These are phyloP conservation scores for Temnopleurus reevesii DNA, from an alignment of 53 echinoderm and acorn worm species.

Conservation along the genomic window DNA sequence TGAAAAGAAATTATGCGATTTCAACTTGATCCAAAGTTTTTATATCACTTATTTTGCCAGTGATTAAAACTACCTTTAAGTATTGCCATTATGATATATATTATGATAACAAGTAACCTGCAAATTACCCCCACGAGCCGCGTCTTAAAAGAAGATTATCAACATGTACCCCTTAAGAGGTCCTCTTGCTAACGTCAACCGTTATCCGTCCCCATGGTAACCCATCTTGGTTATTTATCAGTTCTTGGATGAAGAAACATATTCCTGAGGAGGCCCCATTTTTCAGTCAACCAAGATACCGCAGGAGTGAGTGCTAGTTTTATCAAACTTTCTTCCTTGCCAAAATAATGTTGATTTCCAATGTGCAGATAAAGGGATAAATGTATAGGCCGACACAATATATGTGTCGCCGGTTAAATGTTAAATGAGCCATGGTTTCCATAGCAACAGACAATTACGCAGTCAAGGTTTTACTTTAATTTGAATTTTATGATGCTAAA, in stretches of 20 bases:
- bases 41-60: no score
- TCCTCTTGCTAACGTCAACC: conserved; percentile 43
- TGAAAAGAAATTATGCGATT: no score
- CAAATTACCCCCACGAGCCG: conserved; percentile 13
- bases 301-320: background rate
- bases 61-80: no score
- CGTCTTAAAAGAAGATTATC: background rate
- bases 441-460: no score
- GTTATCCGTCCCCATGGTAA: conserved; percentile 6
- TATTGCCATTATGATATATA: no score
- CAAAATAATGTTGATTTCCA: background rate
- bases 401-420: background rate
- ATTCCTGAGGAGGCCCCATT: background rate
- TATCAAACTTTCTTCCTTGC: background rate
- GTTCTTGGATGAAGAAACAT: conserved; percentile 18
- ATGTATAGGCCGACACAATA: background rate
- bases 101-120: no score
- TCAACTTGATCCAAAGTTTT: no score
- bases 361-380: background rate
- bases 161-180: background rate
- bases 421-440: no score
- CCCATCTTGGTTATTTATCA: conserved; percentile 19
- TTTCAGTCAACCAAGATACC: background rate
- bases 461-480: no score
- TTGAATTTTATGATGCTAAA: no score